Percentiles rank a stretch among this genome's conserved stretches.
phyloP scores from a whole-genome alignment of 2,113 vertebrate species.

The Orcinus orca region DNA sequence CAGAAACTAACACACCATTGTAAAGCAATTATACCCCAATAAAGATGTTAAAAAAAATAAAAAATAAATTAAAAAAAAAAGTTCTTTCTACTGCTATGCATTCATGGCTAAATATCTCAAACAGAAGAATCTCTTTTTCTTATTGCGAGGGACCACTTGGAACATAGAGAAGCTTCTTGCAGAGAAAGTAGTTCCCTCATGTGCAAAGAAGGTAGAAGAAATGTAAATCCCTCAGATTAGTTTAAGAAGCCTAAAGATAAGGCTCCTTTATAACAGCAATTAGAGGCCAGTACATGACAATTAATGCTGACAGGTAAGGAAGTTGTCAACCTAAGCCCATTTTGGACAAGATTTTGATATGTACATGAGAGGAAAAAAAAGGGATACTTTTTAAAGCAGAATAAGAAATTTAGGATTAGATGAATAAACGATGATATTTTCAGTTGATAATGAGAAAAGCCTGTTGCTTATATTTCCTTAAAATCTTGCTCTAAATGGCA shows the following conservation, averaged over 20 bases:
- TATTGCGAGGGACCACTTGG: background rate
- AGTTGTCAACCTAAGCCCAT: background rate
- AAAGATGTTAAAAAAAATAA: no score
- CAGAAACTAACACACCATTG: no score
- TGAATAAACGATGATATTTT: background rate
- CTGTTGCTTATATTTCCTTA: conserved; percentile 4
- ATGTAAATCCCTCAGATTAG: background rate
- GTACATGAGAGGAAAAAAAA: background rate
- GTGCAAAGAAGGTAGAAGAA: conserved; percentile 11
- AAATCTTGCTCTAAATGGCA: background rate
- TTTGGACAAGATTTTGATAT: background rate
- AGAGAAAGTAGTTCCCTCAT: conserved; percentile 3
- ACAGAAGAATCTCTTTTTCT: background rate
- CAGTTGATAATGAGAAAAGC: background rate
- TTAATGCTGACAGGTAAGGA: background rate
- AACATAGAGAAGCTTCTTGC: conserved; percentile 31
- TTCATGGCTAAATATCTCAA: background rate
- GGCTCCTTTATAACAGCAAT: background rate
- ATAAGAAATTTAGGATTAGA: background rate
- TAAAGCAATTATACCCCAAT: no score
- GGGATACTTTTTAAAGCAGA: background rate
- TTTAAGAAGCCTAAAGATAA: conserved; percentile 31
- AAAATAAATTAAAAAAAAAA: no score
- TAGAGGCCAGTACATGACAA: background rate
- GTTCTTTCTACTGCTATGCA: background rate